Percentiles rank a stretch among this genome's conserved stretches.
These are phyloP conservation scores for Diachasmimorpha longicaudata DNA, from an alignment of 1,140 invertebrate genomes.

Conservation along the genomic window DNA sequence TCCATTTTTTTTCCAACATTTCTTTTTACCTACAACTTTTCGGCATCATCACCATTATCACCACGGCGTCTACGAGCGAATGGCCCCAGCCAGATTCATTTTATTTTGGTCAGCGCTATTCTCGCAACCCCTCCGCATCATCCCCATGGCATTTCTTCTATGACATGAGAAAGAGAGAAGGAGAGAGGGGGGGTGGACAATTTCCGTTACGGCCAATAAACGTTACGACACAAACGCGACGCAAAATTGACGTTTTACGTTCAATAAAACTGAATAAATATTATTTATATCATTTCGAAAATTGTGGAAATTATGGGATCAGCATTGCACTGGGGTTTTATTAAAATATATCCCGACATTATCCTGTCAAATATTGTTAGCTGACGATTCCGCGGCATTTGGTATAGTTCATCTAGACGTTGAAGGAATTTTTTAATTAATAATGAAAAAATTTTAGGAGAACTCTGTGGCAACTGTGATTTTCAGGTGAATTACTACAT, in stretches of 20 bases:
- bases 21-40: constrained; percentile 7
- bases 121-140: neutral
- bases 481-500: no score
- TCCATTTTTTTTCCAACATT: neutral
- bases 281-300: neutral
- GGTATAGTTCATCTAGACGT: no score
- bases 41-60: constrained; percentile 31
- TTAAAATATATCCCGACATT: no score
- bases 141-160: neutral
- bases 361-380: no score
- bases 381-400: no score
- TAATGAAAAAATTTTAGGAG: no score
- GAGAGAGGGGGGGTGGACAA: constrained; percentile 13
- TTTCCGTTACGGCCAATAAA: constrained; percentile 18
- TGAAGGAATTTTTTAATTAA: no score
- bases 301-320: neutral
- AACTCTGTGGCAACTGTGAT: no score
- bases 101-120: constrained; percentile 26
- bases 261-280: neutral
- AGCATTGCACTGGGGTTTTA: no score
- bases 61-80: constrained; percentile 17
- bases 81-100: constrained; percentile 29
- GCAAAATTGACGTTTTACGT: constrained; percentile 13
- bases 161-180: constrained; percentile 12
- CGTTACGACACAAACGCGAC: constrained; percentile 9